phyloP scores from a whole-genome alignment of 1,140 invertebrate species.

The Atta texana region DNA sequence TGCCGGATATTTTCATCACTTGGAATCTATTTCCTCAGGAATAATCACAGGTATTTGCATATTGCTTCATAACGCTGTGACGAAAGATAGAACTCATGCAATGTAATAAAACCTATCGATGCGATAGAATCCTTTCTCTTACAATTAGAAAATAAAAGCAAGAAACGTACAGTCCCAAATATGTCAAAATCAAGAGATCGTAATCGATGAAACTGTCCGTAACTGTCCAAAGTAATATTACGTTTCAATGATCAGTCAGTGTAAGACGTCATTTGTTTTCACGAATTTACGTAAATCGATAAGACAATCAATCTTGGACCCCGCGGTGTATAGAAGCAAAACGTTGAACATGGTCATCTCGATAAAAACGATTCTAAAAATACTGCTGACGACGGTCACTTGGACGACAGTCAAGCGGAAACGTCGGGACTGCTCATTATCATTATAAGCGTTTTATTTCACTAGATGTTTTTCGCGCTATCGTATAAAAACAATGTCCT shows the following conservation, averaged over 20 bases:
- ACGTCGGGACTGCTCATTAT: conserved; percentile 54
- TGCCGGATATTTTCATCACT: not conserved
- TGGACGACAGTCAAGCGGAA: conserved; percentile 5
- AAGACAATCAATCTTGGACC: conserved; percentile 31
- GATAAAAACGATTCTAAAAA: conserved; percentile 47
- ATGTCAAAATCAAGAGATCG: not conserved
- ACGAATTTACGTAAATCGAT: conserved; percentile 46
- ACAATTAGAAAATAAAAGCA: conserved; percentile 4
- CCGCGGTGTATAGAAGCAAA: conserved; percentile 15
- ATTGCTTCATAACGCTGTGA: conserved; percentile 11
- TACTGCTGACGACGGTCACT: conserved; percentile 38
- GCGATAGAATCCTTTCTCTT: not conserved
- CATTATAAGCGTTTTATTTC: conserved; percentile 40
- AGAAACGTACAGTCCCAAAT: not conserved
- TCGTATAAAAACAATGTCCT: conserved; percentile 43
- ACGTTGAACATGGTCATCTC: not conserved
- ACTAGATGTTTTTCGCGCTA: conserved; percentile 45
- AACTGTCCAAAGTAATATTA: not conserved
- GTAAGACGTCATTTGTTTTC: not conserved
- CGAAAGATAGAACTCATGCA: not conserved
- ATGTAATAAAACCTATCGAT: not conserved
- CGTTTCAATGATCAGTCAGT: not conserved
- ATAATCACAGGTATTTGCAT: not conserved
- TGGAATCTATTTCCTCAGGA: not conserved
- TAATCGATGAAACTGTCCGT: not conserved